A percentile compares a stretch with the other conserved stretches of the same genome.
phyloP scores from a whole-genome alignment of 2,888 invertebrate genomes.

The Habroteleia sp. region DNA sequence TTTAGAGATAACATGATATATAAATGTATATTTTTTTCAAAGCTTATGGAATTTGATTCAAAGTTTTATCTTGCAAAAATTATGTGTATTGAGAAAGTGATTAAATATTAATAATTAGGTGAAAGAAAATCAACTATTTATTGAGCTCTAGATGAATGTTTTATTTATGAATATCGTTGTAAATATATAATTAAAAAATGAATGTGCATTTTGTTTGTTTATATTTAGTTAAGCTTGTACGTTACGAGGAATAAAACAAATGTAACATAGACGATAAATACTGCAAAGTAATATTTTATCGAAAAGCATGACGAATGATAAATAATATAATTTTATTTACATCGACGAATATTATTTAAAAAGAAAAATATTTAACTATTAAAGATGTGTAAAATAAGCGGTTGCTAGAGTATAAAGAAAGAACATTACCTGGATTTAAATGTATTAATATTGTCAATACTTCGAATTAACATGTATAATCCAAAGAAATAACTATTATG shows the following conservation, averaged over 20 bases:
- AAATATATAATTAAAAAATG: conserved; percentile 14
- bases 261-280: conserved; percentile 14
- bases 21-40: too few relatives aligned
- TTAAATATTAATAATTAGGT: not conserved
- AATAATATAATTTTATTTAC: conserved; percentile 9
- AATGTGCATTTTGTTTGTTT: conserved; percentile 13
- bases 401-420: conserved; percentile 1
- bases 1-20: too few relatives aligned
- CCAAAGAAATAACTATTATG: not conserved
- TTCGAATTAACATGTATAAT: conserved; percentile 15
- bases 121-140: conserved; percentile 5
- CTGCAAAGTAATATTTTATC: conserved; percentile 13
- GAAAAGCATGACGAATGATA: not conserved
- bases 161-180: conserved; percentile 12
- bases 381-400: conserved; percentile 10
- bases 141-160: conserved; percentile 3
- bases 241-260: conserved; percentile 1
- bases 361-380: conserved; percentile 3
- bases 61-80: not conserved
- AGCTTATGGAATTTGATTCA: not conserved
- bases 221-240: conserved; percentile 12
- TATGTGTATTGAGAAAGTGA: conserved; percentile 2
- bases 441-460: conserved; percentile 25
- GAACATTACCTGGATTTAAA: conserved; percentile 3
- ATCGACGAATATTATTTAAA: not conserved